Percentiles rank a stretch among this genome's conserved stretches.
Evolutionary conservation across 2,113 vertebrate species (phyloP).

Genomic region (Nerophis ophidion): DNA sequence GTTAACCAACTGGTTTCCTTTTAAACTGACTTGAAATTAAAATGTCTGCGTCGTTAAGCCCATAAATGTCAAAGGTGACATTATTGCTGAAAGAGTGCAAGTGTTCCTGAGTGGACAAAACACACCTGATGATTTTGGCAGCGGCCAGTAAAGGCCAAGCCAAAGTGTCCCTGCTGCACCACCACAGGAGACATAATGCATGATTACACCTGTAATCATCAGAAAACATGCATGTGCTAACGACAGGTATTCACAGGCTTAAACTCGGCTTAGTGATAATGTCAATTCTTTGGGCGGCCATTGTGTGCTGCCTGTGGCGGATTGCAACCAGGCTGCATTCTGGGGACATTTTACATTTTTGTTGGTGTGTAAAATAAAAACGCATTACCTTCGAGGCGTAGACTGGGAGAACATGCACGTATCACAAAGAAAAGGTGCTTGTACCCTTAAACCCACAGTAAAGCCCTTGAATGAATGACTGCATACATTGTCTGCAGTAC

Average conservation of each 20-base stretch:
- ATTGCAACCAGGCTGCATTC: neutral
- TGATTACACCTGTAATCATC: slow-evolving; percentile 2
- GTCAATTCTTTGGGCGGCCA: neutral
- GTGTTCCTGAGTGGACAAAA: neutral
- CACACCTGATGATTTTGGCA: slow-evolving; percentile 6
- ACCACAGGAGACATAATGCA: neutral
- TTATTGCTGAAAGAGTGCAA: neutral
- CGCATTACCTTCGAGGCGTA: neutral
- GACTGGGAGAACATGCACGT: neutral
- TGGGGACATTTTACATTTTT: slow-evolving; percentile 5
- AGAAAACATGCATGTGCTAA: slow-evolving; percentile 2
- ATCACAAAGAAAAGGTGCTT: too few relatives aligned
- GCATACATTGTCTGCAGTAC: neutral
- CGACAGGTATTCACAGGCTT: neutral
- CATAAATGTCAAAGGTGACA: slow-evolving; percentile 22
- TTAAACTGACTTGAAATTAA: slow-evolving; percentile 7
- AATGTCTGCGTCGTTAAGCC: neutral
- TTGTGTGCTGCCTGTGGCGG: neutral
- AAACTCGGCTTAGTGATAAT: slow-evolving; percentile 5
- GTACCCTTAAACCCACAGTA: neutral
- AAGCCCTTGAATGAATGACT: neutral
- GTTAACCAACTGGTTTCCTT: neutral
- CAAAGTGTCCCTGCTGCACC: neutral
- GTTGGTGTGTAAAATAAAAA: slow-evolving; percentile 1
- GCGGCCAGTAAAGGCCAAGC: neutral